A percentile compares a stretch with the other conserved stretches of the same genome.
These are phyloP conservation scores for Ophion ellenae DNA, from an alignment of 2,888 invertebrate genomes.

Conservation along the genomic window DNA sequence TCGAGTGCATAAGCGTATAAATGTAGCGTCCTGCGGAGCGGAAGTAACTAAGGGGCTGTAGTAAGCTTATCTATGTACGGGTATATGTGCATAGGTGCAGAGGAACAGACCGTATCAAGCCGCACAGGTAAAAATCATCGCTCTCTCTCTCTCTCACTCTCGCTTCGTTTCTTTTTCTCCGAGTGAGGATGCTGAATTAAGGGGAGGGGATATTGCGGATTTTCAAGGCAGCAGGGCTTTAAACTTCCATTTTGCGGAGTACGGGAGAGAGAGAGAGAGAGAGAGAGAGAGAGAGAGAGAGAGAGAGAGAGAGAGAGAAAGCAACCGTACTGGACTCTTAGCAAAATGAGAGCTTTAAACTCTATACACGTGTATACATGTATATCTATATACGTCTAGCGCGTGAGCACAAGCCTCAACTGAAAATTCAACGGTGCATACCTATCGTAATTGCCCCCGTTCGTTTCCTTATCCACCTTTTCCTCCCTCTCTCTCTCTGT, in stretches of 20 bases:
- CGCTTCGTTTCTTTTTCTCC: background rate
- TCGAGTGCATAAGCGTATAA: constrained; percentile 23
- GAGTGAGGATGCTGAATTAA: constrained; percentile 2
- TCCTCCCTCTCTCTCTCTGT: constrained; percentile 8
- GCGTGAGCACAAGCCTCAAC: constrained; percentile 7
- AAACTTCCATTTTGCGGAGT: constrained; percentile 31
- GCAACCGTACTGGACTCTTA: constrained; percentile 20
- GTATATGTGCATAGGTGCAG: background rate
- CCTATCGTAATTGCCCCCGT: constrained; percentile 54
- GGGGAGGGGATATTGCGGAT: constrained; percentile 43
- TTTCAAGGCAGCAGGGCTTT: constrained; percentile 27
- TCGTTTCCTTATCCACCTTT: constrained; percentile 55
- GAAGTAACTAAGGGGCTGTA: constrained; percentile 47
- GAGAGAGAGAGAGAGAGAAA: background rate
- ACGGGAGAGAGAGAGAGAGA: background rate
- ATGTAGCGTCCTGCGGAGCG: constrained; percentile 41
- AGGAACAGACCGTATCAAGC: background rate
- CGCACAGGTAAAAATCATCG: constrained; percentile 49
- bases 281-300: background rate
- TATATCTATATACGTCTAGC: background rate
- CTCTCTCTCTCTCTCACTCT: background rate
- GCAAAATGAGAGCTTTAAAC: constrained; percentile 23
- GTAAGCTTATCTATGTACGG: constrained; percentile 16
- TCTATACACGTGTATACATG: background rate
- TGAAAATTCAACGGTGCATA: constrained; percentile 56